Base-by-base conservation (phyloP, 2,888 invertebrate species). In the Xestia xanthographa region DNA sequence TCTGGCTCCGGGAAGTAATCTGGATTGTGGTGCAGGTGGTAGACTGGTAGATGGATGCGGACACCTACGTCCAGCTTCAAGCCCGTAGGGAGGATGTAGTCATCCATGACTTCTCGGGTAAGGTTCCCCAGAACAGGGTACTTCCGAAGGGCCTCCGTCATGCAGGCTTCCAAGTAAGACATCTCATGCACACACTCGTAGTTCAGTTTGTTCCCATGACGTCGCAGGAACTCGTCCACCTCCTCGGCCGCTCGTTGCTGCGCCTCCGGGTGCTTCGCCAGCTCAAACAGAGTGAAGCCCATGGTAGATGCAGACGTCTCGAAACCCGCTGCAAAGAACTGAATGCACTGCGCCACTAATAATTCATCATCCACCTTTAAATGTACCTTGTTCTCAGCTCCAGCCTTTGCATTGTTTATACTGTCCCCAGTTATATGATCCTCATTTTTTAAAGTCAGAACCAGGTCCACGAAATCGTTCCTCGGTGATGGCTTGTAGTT, bases 321-420 rank as follows among this genome's bases (percentile, higher is more conserved):
- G 43, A 88, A 95, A 4, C 95, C 95, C 20, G 93, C 95, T 1
- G 79, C 91, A 34, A 94, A 95, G 66, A 97, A 97, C 0, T 96
- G 84, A 12, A 97, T 92, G 1, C 97, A 95, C 71, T 97, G 97
- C 0, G 97, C 95, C 0, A 95, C 93, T 29, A 97, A 81, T 62
- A 97, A 89, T 1, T 96, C 92, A 26, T 96, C 87, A 1, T 93
- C 92, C 1, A 97, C 85, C 8, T 92, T 87, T 2, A 94, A 60
- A 0, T 79, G 66, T 29, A 89, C 71, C 34, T 86, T 91, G 11
- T 91, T 87, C 0, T 81, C 82, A 1, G 77, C 87, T 0, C 86
- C 89, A 17, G 80, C 85, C 41, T 89, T 89, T 5, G 83, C 63
- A 41, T 91, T 92, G 0, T 65, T 87, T 4, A 93, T 85, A 43